Base-by-base conservation (phyloP, 2,797 vertebrate genomes). In the Sebastes kiyomatsui region DNA sequence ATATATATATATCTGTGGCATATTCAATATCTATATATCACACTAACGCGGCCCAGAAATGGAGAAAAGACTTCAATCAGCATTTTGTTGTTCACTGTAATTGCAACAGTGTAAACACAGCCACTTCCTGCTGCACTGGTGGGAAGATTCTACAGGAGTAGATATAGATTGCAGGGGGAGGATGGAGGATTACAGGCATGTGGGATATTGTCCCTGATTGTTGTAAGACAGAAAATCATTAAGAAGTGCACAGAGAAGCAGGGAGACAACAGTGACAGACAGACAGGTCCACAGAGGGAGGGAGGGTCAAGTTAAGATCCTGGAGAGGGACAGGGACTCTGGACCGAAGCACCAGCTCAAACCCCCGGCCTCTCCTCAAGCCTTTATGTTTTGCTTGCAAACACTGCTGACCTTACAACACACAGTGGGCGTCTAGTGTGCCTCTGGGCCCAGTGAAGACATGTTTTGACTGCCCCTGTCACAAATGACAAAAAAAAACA, bases 381-480 rank as follows among this genome's bases (percentile, higher is more conserved):
- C 74, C 66, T 91, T 90, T 82, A 86, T 93, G 84, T 90, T 90
- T 82, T 82, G 73, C 85, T 90, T 84, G 85, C 84, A 92, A 92
- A 93, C 86, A 87, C 67, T 28, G 71, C 82, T 85, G 89, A 92
- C 90, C 88, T 91, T 89, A 91, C 90, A 91, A 88, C 89, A 92
- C 90, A 85, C 88, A 80, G 82, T 73, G 84, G 88, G 70, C 70
- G 23, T 77, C 75, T 27, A 72, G 69, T 80, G 80, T 27, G 85
- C 85, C 86, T 82, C 80, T 81, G 87, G 77, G 89, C 52, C 83
- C 75, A 28, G 69, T 68, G 79, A 81, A 87, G 87, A 87, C 77
- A 83, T 92, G 86, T 92, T 93, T 90, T 91, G 89, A 90, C 90
- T 86, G 86, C 28, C 52, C 73, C 84, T 91, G 91, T 93, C 90